Percentiles rank a stretch among this genome's conserved stretches.
Evolutionary conservation across 2,797 vertebrate genomes (phyloP).

Genomic region (Sebastes steindachneri): DNA sequence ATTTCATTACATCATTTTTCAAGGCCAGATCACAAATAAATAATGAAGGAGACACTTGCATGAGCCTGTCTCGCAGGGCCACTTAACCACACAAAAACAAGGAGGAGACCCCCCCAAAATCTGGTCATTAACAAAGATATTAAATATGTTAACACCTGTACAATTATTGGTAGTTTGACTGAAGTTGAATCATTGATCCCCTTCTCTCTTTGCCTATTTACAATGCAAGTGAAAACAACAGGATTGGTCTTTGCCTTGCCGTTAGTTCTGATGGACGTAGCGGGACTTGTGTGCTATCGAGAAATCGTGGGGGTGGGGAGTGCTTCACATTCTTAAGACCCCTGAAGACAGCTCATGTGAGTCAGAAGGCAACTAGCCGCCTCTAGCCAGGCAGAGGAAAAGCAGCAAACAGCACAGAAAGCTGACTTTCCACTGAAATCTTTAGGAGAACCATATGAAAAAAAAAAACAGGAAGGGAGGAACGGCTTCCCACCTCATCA

Average conservation of each 20-base stretch:
- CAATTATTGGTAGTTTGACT: conserved; percentile 62
- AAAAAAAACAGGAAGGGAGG: not conserved
- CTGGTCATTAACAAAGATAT: conserved; percentile 67
- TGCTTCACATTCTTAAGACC: conserved; percentile 70
- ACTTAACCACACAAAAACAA: conserved; percentile 54
- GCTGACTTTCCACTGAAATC: conserved; percentile 42
- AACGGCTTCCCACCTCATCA: not conserved
- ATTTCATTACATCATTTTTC: conserved; percentile 76
- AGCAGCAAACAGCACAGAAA: conserved; percentile 66
- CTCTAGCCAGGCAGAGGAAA: conserved; percentile 58
- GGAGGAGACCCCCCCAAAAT: conserved; percentile 41
- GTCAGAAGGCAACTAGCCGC: conserved; percentile 72
- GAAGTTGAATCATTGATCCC: conserved; percentile 53
- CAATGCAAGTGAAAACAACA: conserved; percentile 49
- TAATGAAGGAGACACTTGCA: conserved; percentile 83
- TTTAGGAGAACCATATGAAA: not conserved
- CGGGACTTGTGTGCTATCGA: conserved; percentile 17
- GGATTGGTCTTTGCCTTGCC: conserved; percentile 19
- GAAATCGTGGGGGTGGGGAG: conserved; percentile 4
- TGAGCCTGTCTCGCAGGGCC: conserved; percentile 66
- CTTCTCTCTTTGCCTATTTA: conserved; percentile 51
- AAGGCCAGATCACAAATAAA: conserved; percentile 92
- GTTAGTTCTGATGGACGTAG: conserved; percentile 23
- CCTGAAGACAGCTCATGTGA: conserved; percentile 61
- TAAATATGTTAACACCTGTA: conserved; percentile 74